Base-by-base conservation (phyloP, 1,140 invertebrate species). In the Trichonephila clavata region DNA sequence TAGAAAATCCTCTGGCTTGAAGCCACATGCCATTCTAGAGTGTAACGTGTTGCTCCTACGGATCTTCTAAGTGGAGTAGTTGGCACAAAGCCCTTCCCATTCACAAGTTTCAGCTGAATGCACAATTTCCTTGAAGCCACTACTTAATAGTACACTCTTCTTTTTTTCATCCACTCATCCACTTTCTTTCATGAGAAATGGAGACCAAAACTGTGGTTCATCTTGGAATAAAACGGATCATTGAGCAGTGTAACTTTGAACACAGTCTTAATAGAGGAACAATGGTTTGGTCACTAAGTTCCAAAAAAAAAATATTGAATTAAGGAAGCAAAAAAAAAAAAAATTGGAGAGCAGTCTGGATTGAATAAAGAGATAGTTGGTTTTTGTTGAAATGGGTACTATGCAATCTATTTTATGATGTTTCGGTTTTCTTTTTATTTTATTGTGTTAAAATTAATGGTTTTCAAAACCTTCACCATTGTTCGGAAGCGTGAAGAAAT, bases 11-110 rank as follows among this genome's bases (percentile, higher is more conserved):
- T 63, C 86, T 87, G 86, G 86, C 86, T 87, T 63, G 21, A 43
- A 61, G 86, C 86, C 86, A 87, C 86, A 87, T 87, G 61, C 32
- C 50, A 86, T 57, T 83, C 50, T 59, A 24, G 43, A 77, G 83
- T 84, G 83, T 59, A 87, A 87, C 86, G 27, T 87, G 86, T 87
- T 87, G 86, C 86, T 87, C 59, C 8, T 63, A 87, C 50, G 24
- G 39, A 63, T 57, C 32, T 61, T 59, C 21, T 87, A 87, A 87
- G 61, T 63, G 86, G 61, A 87, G 59, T 63, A 87, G 27, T 77
- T 89, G 87, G 87, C 87, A 77, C 87, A 89, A 71, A 89, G 87
- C 87, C 63, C 60, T 63, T 63, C 60, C 65, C 63, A 71, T 89
- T 77, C 63, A 77, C 63, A 89, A 89, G 27, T 71, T 89, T 89